Evolutionary conservation across 1,140 invertebrate genomes (phyloP), one percentile per base, ranked within the genome.

Genomic region (Pygmarrhopalites habei): DNA sequence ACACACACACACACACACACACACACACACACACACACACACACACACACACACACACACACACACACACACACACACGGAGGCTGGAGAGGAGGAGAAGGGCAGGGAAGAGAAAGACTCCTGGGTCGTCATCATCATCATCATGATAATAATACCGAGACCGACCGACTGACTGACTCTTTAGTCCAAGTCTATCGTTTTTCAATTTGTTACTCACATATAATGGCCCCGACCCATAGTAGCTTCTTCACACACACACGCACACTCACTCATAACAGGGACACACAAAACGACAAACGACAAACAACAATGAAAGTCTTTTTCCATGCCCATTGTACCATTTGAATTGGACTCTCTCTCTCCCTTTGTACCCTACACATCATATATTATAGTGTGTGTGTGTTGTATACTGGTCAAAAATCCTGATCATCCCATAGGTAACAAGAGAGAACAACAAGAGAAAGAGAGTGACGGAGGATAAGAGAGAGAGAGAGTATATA

Each of bases 121-220:
- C 49, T 52, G 49, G 49, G 46, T 49, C 46, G 46, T 23, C 12
- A n/a, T n/a, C n/a, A n/a, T n/a, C n/a, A n/a, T n/a, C n/a, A n/a
- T n/a, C n/a, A n/a, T n/a, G n/a, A n/a, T n/a, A n/a, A n/a, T n/a
- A n/a, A n/a, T n/a, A n/a, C n/a, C n/a, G n/a, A n/a, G 30, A 12
- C 51, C 59, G 30, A n/a, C 47, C 28, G 32, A 7, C 32, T 35
- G 15, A 5, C 32, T 35, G 5, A 35, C 5, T 15, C 32, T 35
- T 35, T 35, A 7, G 5, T 35, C 32, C 47, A 29, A 65, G 63
- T 65, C 63, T 65, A 65, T 65, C 63, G 57, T 65, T 65, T 65
- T 65, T 65, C 63, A 65, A 65, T 65, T 65, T 65, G 63, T 65
- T 55, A 53, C 14, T 52, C 28, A 28, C 25, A 35, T 5, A 35